Conservation (phyloP, 2,113 vertebrate species). For the cattle (Bos taurus) region DNA sequence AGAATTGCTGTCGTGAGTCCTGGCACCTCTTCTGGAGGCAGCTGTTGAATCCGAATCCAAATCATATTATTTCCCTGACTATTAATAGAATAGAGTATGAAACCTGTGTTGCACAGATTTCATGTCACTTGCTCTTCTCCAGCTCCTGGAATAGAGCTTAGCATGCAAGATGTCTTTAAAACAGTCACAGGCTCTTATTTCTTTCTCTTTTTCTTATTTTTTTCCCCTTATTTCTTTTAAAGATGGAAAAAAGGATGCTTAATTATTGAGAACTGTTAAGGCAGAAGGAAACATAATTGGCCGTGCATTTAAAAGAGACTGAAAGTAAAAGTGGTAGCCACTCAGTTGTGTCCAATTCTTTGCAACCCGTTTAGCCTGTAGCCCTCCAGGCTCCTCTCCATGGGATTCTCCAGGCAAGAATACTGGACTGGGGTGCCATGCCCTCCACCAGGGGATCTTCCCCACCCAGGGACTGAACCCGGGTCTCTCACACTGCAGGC, state of each 20-base stretch:
- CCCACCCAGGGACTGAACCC: not conserved
- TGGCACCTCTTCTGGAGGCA: accelerated
- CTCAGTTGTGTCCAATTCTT: not conserved
- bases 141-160: not conserved
- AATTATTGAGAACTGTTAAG: not conserved
- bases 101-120: not conserved
- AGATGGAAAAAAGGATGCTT: not conserved
- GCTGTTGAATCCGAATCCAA: not conserved
- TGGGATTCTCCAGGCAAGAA: not conserved
- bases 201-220: not conserved
- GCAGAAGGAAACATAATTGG: not conserved
- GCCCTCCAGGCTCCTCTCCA: not conserved
- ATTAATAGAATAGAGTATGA: not conserved
- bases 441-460: not conserved
- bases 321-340: not conserved
- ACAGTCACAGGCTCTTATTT: not conserved
- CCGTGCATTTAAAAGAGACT: not conserved
- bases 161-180: not conserved
- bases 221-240: not conserved
- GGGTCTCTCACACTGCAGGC: not conserved
- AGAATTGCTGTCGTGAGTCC: not conserved
- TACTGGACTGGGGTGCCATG: not conserved
- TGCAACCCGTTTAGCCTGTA: not conserved
- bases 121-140: accelerated
- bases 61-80: too few relatives aligned